These are phyloP conservation scores for Trichogramma dendrolimi DNA, from an alignment of 2,888 invertebrate species.

Conservation along the genomic window DNA sequence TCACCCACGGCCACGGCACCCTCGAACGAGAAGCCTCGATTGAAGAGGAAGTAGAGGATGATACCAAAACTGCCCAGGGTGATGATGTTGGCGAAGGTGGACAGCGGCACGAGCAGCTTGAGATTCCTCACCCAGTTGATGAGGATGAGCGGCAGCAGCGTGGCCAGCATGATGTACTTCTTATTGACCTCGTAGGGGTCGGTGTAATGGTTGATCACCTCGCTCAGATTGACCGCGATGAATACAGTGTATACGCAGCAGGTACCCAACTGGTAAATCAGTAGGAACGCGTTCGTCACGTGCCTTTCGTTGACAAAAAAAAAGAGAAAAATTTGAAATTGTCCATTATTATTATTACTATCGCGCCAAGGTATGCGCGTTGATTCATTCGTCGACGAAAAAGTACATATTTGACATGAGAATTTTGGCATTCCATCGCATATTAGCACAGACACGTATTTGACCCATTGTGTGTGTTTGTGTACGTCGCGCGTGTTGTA, in stretches of 20 bases:
- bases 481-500: too few species aligned
- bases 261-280: conserved; percentile 90
- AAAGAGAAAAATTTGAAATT: conserved; percentile 20
- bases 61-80: conserved; percentile 80
- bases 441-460: too few species aligned
- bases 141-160: conserved; percentile 64
- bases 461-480: too few species aligned
- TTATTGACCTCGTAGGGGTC: background rate
- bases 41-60: conserved; percentile 80
- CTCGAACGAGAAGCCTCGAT: conserved; percentile 63
- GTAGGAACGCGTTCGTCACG: conserved; percentile 68
- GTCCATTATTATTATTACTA: background rate
- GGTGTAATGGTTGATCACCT: conserved; percentile 51
- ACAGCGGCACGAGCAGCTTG: conserved; percentile 84
- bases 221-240: conserved; percentile 79
- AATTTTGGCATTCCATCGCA: too few species aligned
- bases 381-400: too few species aligned
- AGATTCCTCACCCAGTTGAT: conserved; percentile 81
- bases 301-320: conserved; percentile 55
- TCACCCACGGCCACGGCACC: conserved; percentile 64
- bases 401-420: too few species aligned
- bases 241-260: conserved; percentile 96
- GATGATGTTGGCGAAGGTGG: conserved; percentile 80
- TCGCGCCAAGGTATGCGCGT: too few species aligned
- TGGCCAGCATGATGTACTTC: conserved; percentile 63